Evolutionary conservation across 2,888 invertebrate species (phyloP), one percentile per base, ranked within the genome.

Genomic region (Gnatocerus cornutus): DNA sequence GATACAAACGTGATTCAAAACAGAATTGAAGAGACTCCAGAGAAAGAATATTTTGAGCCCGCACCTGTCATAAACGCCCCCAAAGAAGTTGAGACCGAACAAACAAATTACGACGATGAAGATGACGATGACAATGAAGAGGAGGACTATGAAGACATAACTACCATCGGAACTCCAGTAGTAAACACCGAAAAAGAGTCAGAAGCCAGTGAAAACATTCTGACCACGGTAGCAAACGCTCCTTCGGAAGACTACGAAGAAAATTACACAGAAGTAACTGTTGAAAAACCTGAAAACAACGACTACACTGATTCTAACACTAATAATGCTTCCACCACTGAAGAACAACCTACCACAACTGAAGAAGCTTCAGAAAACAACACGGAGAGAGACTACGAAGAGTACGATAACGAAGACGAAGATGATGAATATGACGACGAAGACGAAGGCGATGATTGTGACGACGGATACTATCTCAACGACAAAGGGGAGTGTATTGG

Each of bases 401-500:
- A 59, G 9, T 33, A 53, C 30, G 33, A 33, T 13, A 30, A 37
- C 8, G 53, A 50, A 6, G 16, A 53, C 37, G 66, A 72, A 65
- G 71, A 74, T 46, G 55, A 69, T 37, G 53, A 68, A 21, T 53
- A 71, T 37, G 48, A 50, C 21, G 56, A 62, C 33, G 29, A 52
- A 7, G 52, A 43, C 9, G 46, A 56, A 8, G 29, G 46, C n/a
- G 27, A 59, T 10, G 33, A 59, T 33, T 62, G 67, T 55, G 41
- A 41, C 10, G 30, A 41, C n/a, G 64, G 69, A n/a, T 64, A 63
- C 39, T n/a, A 37, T 9, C 14, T 43, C 12, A 64, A 59, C 13
- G 43, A 85, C 0, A 82, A 85, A 27, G 85, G 84, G 43, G 85
- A 84, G 58, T 86, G 86, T 71, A 64, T 80, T 62, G 86, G 86